Base-by-base conservation (phyloP, 2,888 invertebrate genomes). In the Andricus quercusramuli region DNA sequence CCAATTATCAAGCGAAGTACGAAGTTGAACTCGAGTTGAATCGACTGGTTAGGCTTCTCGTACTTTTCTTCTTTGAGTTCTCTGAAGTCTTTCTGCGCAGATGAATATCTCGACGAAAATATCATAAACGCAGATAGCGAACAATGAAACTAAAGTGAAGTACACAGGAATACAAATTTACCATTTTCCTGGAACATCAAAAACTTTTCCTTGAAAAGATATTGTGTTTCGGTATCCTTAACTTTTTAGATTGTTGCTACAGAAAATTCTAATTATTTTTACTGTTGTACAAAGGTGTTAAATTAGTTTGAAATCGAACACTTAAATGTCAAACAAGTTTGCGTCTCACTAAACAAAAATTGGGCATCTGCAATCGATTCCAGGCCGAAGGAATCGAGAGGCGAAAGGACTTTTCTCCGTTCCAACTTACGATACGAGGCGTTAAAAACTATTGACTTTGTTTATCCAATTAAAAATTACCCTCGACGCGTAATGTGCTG, bases 241-340 rank as follows among this genome's bases (percentile, higher is more conserved):
- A 59, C 59, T 59, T 1, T 22, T 22, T 22, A 59, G 47, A 17
- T 47, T 47, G 47, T 17, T 47, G 47, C 17, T 17, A 17, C 20
- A 59, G 59, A 59, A 64, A 29, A 29, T 59, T 25, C 64, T 64
- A 64, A 64, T 29, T 29, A 64, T 29, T 13, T 64, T 8, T 6
- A 64, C 25, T 64, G 15, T 15, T 59, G 29, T 56, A 70, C 29
- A n/a, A 59, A 74, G 74, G 56, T 22, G 56, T 32, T 74, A 32
- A 59, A 74, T 74, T 37, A 74, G n/a, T 59, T 37, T 56, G 47
- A 70, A 70, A 70, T 70, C 20, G 4, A 20, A 11, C 47, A 70
- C 79, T 68, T 86, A 87, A 87, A 87, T 86, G 87, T 87, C 86
- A 87, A 86, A 83, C 86, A 79, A 74, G 82, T 86, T 82, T 81